Base-by-base conservation (phyloP, 2,113 vertebrate genomes). In the Illadopsis cleaveri region DNA sequence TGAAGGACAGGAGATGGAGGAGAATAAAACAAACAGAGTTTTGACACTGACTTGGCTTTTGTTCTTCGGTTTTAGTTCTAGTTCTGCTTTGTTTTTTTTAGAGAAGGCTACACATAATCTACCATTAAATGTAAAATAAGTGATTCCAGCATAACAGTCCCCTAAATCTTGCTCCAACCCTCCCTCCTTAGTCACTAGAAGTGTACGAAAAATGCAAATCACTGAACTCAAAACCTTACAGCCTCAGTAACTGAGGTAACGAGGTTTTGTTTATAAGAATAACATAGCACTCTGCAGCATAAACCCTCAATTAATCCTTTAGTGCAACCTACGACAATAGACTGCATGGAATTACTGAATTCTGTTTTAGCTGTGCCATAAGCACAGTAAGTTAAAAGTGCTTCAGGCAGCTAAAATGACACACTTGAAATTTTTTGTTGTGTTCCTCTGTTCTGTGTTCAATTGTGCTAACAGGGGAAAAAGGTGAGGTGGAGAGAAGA, bases 301-400 rank as follows among this genome's bases (percentile, higher is more conserved):
- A 97, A 98, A 92, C 91, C 90, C 89, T 84, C 82, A 97, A 81
- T 98, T 97, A 96, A 97, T 96, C 64, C 38, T 96, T 88, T 90
- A 58, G 90, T 92, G 70, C 75, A 95, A 53, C 83, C 93, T 58
- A 8, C 15, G 0, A 89, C 30, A 30, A 91, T 77, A 88, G 86
- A 89, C 75, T 66, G 30, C 61, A 75, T 94, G 92, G 70, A 66
- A 89, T 95, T 88, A 95, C 66, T 25, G 38, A 91, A 61, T 94
- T 92, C 78, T 95, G 23, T 38, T 97, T 96, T 77, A 91, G 44
- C 73, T 90, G 53, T 40, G 91, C 51, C 61, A 85, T 60, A 81
- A 81, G 78, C 62, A 87, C 31, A 83, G 57, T 62, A 50, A 88
- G 86, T 81, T 97, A 92, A 92, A 97, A 96, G 78, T 68, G 82